Evolutionary conservation across 2,888 invertebrate genomes (phyloP).

Genomic region (Neoaliturus tenellus): DNA sequence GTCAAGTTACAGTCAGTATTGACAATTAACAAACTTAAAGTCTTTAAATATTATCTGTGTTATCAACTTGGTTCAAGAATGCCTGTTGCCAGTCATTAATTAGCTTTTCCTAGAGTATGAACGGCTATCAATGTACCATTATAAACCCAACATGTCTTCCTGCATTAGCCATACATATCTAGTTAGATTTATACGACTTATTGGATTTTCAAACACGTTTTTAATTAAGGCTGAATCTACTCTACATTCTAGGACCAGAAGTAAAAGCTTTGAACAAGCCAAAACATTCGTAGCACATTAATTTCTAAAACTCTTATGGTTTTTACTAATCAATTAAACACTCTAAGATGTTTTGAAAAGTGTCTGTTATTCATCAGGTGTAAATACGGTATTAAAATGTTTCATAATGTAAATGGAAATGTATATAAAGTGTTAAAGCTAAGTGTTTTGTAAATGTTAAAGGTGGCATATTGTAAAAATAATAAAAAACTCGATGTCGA

Average conservation of each 20-base stretch:
- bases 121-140: background rate
- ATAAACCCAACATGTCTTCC: background rate
- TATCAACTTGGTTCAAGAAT: too few relatives aligned
- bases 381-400: background rate
- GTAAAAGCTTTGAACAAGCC: background rate
- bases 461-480: background rate
- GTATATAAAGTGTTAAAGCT: slow-evolving; percentile 14
- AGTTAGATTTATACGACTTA: background rate
- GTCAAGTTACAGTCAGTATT: background rate
- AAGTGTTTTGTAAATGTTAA: background rate
- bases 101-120: background rate
- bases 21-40: background rate
- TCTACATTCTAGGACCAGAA: background rate
- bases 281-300: background rate
- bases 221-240: too few relatives aligned
- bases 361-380: background rate
- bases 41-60: too few relatives aligned
- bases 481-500: background rate
- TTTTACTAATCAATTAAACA: background rate
- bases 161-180: slow-evolving; percentile 7
- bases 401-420: background rate
- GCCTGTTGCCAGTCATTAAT: background rate
- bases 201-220: background rate
- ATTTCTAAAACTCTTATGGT: background rate
- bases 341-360: background rate